Evolutionary conservation across 1,140 invertebrate genomes (phyloP).

Genomic region (Bemisia tabaci): DNA sequence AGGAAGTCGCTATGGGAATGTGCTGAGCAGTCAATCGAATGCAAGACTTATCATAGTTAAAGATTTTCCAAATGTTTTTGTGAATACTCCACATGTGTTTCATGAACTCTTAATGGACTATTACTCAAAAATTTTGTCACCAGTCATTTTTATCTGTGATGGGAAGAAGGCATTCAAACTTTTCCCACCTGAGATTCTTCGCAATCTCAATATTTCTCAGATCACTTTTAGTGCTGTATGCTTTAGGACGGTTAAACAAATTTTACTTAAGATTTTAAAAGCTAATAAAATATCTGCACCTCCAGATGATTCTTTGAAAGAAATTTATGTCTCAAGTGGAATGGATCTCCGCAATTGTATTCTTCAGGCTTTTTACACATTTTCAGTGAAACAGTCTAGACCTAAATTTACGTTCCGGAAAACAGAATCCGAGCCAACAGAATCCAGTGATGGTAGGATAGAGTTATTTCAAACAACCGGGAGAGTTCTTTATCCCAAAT

Average conservation of each 20-base stretch:
- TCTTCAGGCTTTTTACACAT: constrained; percentile 13
- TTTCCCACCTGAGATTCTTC: constrained; percentile 43
- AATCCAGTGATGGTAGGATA: constrained; percentile 40
- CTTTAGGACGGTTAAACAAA: constrained; percentile 44
- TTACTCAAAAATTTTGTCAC: constrained; percentile 42
- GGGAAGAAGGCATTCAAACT: constrained; percentile 41
- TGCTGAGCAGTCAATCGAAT: constrained; percentile 37
- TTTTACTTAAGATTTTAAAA: constrained; percentile 28
- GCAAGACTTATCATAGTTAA: constrained; percentile 47
- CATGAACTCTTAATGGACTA: constrained; percentile 46
- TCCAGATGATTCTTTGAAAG: constrained; percentile 6
- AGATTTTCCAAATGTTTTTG: constrained; percentile 57
- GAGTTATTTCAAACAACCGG: constrained; percentile 57
- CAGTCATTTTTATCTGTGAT: constrained; percentile 55
- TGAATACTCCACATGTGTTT: constrained; percentile 44
- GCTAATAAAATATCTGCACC: constrained; percentile 2
- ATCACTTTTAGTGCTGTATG: constrained; percentile 54
- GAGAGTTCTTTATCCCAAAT: constrained; percentile 61
- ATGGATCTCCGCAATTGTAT: constrained; percentile 12
- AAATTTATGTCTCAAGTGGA: constrained; percentile 1
- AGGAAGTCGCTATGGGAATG: constrained; percentile 48
- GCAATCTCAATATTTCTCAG: constrained; percentile 42
- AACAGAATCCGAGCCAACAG: constrained; percentile 5
- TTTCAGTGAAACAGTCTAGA: constrained; percentile 1
- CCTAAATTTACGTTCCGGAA: constrained; percentile 2